phyloP scores from a whole-genome alignment of 2,888 invertebrate genomes.

The Stenodema calcarata region DNA sequence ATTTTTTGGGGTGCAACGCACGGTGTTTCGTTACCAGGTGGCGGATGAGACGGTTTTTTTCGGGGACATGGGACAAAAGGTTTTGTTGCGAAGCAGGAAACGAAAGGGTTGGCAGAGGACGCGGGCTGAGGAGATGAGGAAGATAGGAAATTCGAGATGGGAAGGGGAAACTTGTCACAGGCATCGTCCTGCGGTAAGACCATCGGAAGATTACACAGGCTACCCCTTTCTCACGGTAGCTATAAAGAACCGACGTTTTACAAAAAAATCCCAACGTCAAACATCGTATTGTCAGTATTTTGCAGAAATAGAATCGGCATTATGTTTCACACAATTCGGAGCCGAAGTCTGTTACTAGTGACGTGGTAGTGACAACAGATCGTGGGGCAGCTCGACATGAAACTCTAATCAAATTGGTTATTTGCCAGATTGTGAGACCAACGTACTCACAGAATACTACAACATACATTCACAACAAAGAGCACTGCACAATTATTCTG shows the following conservation, averaged over 20 bases:
- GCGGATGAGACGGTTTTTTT: slow-evolving; percentile 11
- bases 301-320: no score
- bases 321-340: no score
- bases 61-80: neutral
- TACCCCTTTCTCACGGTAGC: neutral
- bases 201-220: neutral
- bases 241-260: neutral
- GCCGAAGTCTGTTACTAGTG: no score
- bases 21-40: slow-evolving; percentile 35
- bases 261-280: neutral
- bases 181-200: neutral
- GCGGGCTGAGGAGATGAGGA: neutral
- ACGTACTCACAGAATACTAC: no score
- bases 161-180: neutral
- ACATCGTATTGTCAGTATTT: no score
- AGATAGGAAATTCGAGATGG: slow-evolving; percentile 16
- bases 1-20: slow-evolving; percentile 12
- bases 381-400: no score
- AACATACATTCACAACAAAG: no score
- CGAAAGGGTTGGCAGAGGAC: slow-evolving; percentile 29
- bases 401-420: no score
- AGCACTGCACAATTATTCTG: no score
- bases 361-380: no score
- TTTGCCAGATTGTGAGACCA: no score
- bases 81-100: slow-evolving; percentile 8